phyloP scores from a whole-genome alignment of 2,888 invertebrate genomes.

The Notodonta ziczac region DNA sequence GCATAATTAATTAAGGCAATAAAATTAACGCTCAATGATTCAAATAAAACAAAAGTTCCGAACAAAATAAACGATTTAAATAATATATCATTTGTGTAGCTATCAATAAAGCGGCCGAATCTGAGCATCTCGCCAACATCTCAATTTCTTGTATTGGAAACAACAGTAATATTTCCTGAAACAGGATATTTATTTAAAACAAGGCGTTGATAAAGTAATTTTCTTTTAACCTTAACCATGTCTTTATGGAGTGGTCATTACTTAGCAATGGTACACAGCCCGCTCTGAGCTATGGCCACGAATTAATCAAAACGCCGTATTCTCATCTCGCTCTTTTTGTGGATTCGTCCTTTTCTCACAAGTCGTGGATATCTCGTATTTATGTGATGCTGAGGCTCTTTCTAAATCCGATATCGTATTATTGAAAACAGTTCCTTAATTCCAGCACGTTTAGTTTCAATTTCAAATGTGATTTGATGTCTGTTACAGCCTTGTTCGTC shows the following conservation, averaged over 20 bases:
- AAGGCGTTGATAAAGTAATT: constrained; percentile 85
- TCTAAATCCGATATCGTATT: constrained; percentile 41
- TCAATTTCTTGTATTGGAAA: constrained; percentile 83
- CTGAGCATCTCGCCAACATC: constrained; percentile 79
- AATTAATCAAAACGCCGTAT: constrained; percentile 85
- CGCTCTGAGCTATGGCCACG: constrained; percentile 83
- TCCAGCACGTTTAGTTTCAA: constrained; percentile 22
- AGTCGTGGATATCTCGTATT: constrained; percentile 78
- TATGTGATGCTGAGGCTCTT: constrained; percentile 55
- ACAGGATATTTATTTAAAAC: constrained; percentile 85
- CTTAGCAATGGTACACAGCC: constrained; percentile 84
- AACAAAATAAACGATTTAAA: constrained; percentile 69
- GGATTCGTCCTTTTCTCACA: constrained; percentile 65
- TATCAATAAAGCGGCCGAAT: constrained; percentile 80
- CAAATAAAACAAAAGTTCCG: constrained; percentile 53
- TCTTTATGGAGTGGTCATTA: constrained; percentile 85
- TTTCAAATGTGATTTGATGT: constrained; percentile 18
- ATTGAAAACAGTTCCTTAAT: constrained; percentile 43
- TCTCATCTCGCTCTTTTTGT: constrained; percentile 72
- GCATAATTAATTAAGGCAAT: constrained; percentile 55
- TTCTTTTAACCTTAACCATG: constrained; percentile 85
- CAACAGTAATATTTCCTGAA: constrained; percentile 84
- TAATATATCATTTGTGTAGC: constrained; percentile 80
- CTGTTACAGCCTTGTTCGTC: constrained; percentile 48
- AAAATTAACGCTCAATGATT: constrained; percentile 57